Evolutionary conservation across 2,113 vertebrate species (phyloP), one percentile per base, ranked within the genome.

Genomic region (Scomber scombrus): DNA sequence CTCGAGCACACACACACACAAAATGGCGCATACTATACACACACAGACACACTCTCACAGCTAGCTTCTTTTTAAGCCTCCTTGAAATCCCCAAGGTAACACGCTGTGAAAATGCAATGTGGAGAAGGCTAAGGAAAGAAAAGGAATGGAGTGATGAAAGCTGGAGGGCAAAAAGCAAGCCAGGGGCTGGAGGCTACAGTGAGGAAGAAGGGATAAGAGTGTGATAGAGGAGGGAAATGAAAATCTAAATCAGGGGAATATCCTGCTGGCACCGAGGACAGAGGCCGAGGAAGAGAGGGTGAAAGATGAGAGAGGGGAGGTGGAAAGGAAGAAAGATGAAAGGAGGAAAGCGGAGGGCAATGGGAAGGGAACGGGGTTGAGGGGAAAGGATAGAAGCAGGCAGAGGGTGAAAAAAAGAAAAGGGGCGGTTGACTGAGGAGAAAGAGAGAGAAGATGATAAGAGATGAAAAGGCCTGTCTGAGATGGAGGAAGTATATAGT

Each of bases 181-280:
- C 73, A 82, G 84, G 71, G 78, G 84, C 91, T 85, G 83, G 50
- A 86, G 87, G 88, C 92, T 85, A 82, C 73, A 26, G 86, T n/a
- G 54, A 91, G 89, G 91, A 92, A 93, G 88, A 90, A 69, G 89
- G 93, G 91, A 92, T 93, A 90, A 92, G 87, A 88, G 86, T 54
- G 80, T 75, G 91, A 90, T 91, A 88, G 88, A 92, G 88, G 88
- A 90, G 90, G 91, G 91, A 94, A 94, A 93, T 93, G 92, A 93
- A 93, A 93, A 93, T 91, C 93, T 93, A 94, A 94, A 90, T 93
- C 89, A 82, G 90, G 92, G 88, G 90, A 91, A 93, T 93, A 93
- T 93, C 92, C 91, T 91, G 91, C 91, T 93, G 93, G 90, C 91
- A 85, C 85, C 0, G 84, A 91, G 88, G 92, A 91, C 90, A 87